A percentile compares a stretch with the other conserved stretches of the same genome.
Conservation (phyloP, 2,888 invertebrate species). For the Conistra vaccinii region DNA sequence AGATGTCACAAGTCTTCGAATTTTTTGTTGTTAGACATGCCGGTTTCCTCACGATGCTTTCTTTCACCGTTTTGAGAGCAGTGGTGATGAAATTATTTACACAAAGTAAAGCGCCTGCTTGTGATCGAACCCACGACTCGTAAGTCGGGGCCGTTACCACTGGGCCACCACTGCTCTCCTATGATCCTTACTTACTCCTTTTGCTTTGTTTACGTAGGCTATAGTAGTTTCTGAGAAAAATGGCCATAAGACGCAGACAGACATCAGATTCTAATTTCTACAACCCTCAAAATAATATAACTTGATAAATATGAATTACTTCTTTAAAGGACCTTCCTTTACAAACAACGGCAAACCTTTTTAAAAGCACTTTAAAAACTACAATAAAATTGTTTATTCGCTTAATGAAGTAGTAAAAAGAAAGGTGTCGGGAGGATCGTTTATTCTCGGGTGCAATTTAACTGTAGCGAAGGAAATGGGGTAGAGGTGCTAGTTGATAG, state of each 20-base stretch:
- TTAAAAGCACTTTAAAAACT: slow-evolving; percentile 23
- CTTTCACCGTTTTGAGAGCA: too few relatives aligned
- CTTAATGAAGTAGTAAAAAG: slow-evolving; percentile 52
- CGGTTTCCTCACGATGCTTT: too few relatives aligned
- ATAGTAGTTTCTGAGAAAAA: background rate
- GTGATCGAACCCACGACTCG: too few relatives aligned
- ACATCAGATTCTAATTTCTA: background rate
- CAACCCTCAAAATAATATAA: background rate
- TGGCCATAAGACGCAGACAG: background rate
- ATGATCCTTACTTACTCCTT: background rate
- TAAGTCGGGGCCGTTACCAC: too few relatives aligned
- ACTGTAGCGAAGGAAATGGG: slow-evolving; percentile 41
- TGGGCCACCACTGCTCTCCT: too few relatives aligned
- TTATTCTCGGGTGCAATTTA: slow-evolving; percentile 58
- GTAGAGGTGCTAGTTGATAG: slow-evolving; percentile 48
- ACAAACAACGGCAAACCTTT: slow-evolving; percentile 20
- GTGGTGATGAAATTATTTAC: too few relatives aligned
- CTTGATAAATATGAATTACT: background rate
- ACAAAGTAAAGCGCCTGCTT: too few relatives aligned
- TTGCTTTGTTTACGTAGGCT: background rate
- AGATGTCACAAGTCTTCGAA: too few relatives aligned
- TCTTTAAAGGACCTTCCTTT: background rate
- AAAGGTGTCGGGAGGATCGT: slow-evolving; percentile 44
- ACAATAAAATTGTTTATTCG: slow-evolving; percentile 45
- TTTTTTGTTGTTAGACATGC: too few relatives aligned